Evolutionary conservation across 2,888 invertebrate species (phyloP), one percentile per base, ranked within the genome.

Genomic region (Dioctria rufipes): DNA sequence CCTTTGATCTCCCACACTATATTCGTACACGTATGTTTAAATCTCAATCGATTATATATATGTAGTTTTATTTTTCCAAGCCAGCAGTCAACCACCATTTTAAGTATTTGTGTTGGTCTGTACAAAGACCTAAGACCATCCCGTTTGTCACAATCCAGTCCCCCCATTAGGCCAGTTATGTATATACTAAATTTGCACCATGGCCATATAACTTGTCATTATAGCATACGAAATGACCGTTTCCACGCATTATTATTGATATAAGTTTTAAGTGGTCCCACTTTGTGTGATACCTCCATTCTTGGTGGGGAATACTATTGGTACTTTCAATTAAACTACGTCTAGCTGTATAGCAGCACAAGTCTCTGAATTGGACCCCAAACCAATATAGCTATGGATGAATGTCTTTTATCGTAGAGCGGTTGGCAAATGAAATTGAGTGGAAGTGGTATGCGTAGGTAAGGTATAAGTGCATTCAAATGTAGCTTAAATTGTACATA

Each of bases 191-290:
- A 58, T 77, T n/a, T 63, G 42, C 63, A 43, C 49, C 39, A 58
- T 39, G 63, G 63, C 6, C 61, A 63, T 63, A 77, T 77, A 63
- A 77, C 63, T 77, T 77, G 49, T 77, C 77, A 77, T 77, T 77
- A 25, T 25, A 77, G n/a, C 77, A 37, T 46, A 11, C 43, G 40
- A 49, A 63, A 63, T 77, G 77, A 77, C 60, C 43, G 60, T 61
- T 63, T 61, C 77, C 61, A 46, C 77, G 43, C 49, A 46, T 43
- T 46, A 13, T 25, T 25, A 25, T 25, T 25, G 77, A 37, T 61
- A 77, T 77, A 46, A 63, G 49, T 13, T 42, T 77, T 63, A 49
- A 77, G 77, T 63, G 63, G 77, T 77, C 63, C 63, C 77, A 77
- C 77, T 43, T 77, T 61, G 61, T 39, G n/a, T n/a, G 60, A 58